These are phyloP conservation scores for Coelopa pilipes DNA, from an alignment of 2,888 invertebrate genomes.

Conservation along the genomic window DNA sequence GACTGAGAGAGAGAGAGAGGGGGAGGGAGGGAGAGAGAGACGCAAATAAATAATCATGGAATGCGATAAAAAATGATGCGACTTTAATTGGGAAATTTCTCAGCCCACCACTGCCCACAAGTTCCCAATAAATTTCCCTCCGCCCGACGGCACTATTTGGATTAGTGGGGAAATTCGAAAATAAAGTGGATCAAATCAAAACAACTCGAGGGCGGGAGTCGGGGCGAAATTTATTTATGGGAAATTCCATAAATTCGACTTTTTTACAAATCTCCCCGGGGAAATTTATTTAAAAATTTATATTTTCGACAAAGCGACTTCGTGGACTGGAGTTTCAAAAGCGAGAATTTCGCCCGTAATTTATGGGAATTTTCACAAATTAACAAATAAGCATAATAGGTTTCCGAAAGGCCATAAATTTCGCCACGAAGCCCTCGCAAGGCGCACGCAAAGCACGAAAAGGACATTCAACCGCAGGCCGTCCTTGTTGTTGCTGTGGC, in stretches of 20 bases:
- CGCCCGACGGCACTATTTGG: no score
- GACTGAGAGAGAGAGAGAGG: no score
- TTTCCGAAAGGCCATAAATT: no score
- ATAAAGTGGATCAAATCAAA: no score
- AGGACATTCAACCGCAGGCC: conserved; percentile 28
- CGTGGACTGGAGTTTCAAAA: no score
- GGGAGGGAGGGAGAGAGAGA: no score
- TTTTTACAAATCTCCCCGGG: not conserved
- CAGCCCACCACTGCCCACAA: not conserved
- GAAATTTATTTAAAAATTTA: not conserved
- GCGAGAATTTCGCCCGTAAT: not conserved
- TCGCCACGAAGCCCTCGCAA: not conserved
- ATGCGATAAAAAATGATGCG: conserved; percentile 33
- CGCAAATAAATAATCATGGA: conserved; percentile 20
- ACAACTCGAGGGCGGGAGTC: no score
- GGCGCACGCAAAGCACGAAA: conserved; percentile 4
- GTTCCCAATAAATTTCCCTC: not conserved
- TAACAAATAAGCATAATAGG: not conserved
- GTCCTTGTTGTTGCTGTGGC: not conserved
- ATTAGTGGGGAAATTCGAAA: no score
- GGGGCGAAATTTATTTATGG: no score
- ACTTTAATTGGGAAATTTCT: conserved; percentile 29
- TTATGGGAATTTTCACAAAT: not conserved
- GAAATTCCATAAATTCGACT: no score
- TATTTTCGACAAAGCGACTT: not conserved